phyloP scores from a whole-genome alignment of 2,113 vertebrate genomes.

The Amia ocellicauda region DNA sequence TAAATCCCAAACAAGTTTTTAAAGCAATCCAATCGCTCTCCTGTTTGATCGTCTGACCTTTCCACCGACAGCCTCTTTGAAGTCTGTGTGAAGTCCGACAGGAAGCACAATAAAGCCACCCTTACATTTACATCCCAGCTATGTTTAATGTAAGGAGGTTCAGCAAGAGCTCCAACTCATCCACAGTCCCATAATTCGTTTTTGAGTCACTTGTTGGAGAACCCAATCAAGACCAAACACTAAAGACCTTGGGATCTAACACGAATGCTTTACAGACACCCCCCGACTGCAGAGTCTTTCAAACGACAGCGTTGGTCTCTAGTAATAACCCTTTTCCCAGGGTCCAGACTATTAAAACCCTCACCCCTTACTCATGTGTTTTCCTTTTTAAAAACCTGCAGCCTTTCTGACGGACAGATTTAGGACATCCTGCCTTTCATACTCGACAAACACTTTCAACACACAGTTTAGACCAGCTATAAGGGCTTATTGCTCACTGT shows the following conservation, averaged over 20 bases:
- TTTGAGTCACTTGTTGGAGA: neutral
- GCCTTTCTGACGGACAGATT: neutral
- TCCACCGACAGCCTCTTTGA: conserved; percentile 29
- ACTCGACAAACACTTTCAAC: neutral
- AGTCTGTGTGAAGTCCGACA: conserved; percentile 35
- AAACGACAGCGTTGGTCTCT: neutral
- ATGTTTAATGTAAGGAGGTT: neutral
- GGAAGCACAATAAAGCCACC: conserved; percentile 51
- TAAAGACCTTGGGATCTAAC: no score
- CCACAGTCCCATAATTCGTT: neutral
- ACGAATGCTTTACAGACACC: neutral
- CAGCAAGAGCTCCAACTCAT: neutral
- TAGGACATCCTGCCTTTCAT: neutral
- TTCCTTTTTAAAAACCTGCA: neutral
- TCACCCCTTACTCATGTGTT: neutral
- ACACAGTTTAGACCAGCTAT: no score
- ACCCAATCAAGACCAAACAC: neutral
- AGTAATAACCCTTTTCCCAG: neutral
- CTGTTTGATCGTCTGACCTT: conserved; percentile 31
- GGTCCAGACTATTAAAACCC: neutral
- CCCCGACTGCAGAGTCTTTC: neutral
- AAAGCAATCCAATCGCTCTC: neutral
- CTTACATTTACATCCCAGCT: conserved; percentile 47
- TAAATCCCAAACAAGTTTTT: neutral
- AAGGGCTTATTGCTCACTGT: neutral